Evolutionary conservation across 2,888 invertebrate species (phyloP).

Genomic region (Drosophila meridionalis): DNA sequence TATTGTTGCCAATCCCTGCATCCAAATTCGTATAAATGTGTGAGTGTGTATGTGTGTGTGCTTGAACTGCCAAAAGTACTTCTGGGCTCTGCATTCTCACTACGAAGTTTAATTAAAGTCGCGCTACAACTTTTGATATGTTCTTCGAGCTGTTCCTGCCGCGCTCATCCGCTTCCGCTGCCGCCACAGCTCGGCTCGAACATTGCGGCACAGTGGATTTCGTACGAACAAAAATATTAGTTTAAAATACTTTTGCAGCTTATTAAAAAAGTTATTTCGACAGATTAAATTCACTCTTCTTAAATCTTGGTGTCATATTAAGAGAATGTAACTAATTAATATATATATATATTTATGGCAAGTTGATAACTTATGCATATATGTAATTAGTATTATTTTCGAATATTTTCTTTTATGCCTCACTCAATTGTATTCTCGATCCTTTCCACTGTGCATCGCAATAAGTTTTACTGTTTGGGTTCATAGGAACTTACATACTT

Average conservation of each 20-base stretch:
- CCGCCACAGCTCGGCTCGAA: constrained; percentile 19
- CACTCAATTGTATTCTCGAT: not conserved
- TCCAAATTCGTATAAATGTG: constrained; percentile 21
- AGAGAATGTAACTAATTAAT: not conserved
- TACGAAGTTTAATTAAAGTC: constrained; percentile 77
- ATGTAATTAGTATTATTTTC: not conserved
- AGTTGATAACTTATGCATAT: not conserved
- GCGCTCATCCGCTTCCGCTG: constrained; percentile 67
- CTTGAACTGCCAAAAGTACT: constrained; percentile 77
- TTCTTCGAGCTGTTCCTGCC: constrained; percentile 71
- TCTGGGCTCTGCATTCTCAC: constrained; percentile 56
- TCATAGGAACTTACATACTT: constrained; percentile 70
- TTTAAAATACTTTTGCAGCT: constrained; percentile 1
- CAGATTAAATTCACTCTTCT: not conserved
- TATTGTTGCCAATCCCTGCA: constrained; percentile 46
- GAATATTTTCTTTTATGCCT: not conserved
- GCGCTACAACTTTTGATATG: constrained; percentile 78
- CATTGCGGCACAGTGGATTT: constrained; percentile 40
- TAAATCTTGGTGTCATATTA: not conserved
- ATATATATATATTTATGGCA: not conserved
- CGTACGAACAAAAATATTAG: constrained; percentile 1
- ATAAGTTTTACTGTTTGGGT: constrained; percentile 62
- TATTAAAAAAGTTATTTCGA: constrained; percentile 1
- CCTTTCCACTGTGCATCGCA: constrained; percentile 52
- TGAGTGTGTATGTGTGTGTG: constrained; percentile 15